phyloP scores from a whole-genome alignment of 2,113 vertebrate species.

The Benitochromis conjunctus region DNA sequence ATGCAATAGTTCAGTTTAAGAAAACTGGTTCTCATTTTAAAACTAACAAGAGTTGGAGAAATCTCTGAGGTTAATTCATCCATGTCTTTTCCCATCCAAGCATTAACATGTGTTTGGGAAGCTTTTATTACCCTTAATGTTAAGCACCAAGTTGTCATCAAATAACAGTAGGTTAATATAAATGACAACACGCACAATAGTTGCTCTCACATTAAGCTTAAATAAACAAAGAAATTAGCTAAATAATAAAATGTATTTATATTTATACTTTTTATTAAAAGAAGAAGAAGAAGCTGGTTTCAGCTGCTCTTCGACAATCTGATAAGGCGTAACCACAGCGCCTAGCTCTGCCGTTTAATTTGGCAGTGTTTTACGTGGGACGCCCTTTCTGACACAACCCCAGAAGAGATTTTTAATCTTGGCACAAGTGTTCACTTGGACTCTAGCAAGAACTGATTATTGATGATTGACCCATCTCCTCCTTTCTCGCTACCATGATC shows the following conservation, averaged over 20 bases:
- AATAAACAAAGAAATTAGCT: neutral
- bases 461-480: rapidly evolving
- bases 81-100: neutral
- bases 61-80: neutral
- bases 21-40: neutral
- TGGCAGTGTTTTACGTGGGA: neutral
- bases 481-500: neutral
- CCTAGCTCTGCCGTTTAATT: neutral
- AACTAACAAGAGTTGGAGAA: neutral
- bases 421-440: neutral
- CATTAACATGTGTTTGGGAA: too few relatives aligned
- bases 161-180: neutral
- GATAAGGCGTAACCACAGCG: neutral
- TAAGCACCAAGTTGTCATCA: neutral
- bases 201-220: neutral
- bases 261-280: rapidly evolving
- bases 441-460: neutral
- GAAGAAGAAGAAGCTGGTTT: neutral
- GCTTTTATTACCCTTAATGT: too few relatives aligned
- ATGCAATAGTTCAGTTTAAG: neutral
- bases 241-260: neutral
- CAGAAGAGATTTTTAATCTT: too few relatives aligned
- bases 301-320: neutral
- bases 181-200: neutral
- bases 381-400: too few relatives aligned